Base-by-base conservation (phyloP, 2,113 vertebrate species). In the Malurus cyaneus region DNA sequence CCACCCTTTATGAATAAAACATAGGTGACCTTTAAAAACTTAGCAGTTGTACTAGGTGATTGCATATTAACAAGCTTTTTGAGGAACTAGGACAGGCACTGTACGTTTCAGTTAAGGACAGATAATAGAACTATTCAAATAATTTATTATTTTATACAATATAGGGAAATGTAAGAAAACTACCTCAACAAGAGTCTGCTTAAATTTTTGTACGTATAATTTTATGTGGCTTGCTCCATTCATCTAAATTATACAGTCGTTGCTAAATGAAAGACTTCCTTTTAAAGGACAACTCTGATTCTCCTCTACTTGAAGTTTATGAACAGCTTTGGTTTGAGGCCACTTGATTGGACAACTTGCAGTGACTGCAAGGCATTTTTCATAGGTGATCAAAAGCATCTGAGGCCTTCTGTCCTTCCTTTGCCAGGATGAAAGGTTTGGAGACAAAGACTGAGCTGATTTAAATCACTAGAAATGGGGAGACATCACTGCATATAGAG, bases 41-140 rank as follows among this genome's bases (percentile, higher is more conserved):
- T 98, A 98, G 98, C 98, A 97, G 97, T 98, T 98, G 96, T 98
- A 98, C 97, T 97, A 98, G 98, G 98, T 98, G 98, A 98, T 98
- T 98, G 98, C 98, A 98, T 98, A 98, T 98, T 98, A 98, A 98
- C 98, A 98, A 98, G 98, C 97, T 98, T 98, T 98, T 98, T 98
- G 98, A 98, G 97, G 98, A 98, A 97, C 94, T 96, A 96, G 97
- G 98, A 98, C 98, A 98, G 98, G 97, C 97, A 82, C 94, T 96
- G 97, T 97, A 97, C 32, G 90, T 98, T 98, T 98, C 98, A 97
- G 97, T 98, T 98, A 98, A 98, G 97, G 96, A 96, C 74, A 97
- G 98, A 97, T 98, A 98, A 98, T 98, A 97, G 97, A 98, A 98
- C 95, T 96, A 97, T 97, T 98, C 97, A 97, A 97, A 97, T 97